phyloP scores from a whole-genome alignment of 2,797 vertebrate species.

The Lepilemur septentrionalis region DNA sequence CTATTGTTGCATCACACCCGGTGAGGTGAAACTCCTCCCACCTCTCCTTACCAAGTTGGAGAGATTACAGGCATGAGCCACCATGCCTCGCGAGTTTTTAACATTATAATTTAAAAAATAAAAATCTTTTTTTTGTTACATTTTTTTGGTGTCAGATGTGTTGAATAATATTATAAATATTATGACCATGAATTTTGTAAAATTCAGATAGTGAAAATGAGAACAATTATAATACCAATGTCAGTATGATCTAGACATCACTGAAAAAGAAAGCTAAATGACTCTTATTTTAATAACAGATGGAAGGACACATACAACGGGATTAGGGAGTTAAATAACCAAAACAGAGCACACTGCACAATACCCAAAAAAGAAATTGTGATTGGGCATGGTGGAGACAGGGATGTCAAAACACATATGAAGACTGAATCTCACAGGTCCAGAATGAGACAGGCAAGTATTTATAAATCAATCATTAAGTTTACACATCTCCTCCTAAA shows the following conservation, averaged over 20 bases:
- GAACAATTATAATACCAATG: background rate
- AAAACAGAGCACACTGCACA: background rate
- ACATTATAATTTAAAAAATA: background rate
- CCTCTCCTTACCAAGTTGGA: background rate
- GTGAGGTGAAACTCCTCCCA: background rate
- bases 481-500: background rate
- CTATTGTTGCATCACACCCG: background rate
- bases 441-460: background rate
- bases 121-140: too few relatives aligned
- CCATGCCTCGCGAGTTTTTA: background rate
- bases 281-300: constrained; percentile 38
- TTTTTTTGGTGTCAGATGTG: too few relatives aligned
- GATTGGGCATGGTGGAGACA: background rate
- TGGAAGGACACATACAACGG: background rate
- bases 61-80: background rate
- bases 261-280: background rate
- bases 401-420: background rate
- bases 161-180: background rate
- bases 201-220: constrained; percentile 23
- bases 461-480: background rate
- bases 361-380: background rate
- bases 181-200: background rate
- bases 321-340: constrained; percentile 11
- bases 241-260: background rate
- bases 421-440: background rate